phyloP scores from a whole-genome alignment of 2,113 vertebrate species.

The Pteropus alecto region DNA sequence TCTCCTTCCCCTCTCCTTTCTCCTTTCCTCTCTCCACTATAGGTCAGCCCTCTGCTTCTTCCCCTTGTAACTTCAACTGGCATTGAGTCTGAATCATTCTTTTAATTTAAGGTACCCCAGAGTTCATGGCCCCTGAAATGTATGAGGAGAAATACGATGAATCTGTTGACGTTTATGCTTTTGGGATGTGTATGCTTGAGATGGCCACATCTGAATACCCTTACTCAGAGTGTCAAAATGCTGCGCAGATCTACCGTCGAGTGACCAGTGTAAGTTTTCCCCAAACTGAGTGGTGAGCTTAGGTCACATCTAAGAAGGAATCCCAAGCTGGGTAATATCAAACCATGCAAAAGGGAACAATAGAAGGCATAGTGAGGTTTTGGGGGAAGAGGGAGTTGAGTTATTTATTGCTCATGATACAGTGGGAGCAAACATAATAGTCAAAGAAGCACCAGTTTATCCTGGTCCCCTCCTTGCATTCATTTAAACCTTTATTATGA shows the following conservation, averaged over 20 bases:
- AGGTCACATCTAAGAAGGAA: neutral
- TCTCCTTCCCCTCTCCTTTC: slow-evolving; percentile 72
- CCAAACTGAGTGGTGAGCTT: neutral
- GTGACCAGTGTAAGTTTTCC: slow-evolving; percentile 97
- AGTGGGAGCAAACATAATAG: neutral
- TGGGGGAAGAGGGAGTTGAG: neutral
- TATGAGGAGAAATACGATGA: slow-evolving; percentile 99
- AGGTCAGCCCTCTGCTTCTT: slow-evolving; percentile 81
- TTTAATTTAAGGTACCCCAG: slow-evolving; percentile 96
- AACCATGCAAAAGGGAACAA: neutral
- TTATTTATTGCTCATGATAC: neutral
- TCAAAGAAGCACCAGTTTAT: neutral
- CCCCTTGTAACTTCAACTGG: slow-evolving; percentile 86
- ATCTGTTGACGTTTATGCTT: slow-evolving; percentile 98
- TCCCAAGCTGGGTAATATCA: neutral
- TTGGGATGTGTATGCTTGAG: slow-evolving; percentile 99
- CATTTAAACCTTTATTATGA: neutral
- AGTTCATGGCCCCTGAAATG: slow-evolving; percentile 99
- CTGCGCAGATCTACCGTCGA: slow-evolving; percentile 98
- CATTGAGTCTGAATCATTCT: slow-evolving; percentile 93
- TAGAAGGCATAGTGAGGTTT: neutral
- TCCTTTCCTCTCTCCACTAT: neutral
- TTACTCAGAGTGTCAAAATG: slow-evolving; percentile 99
- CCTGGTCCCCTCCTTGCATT: neutral
- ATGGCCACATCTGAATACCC: slow-evolving; percentile 99